phyloP scores from a whole-genome alignment of 2,797 vertebrate genomes.

The Fringilla coelebs region DNA sequence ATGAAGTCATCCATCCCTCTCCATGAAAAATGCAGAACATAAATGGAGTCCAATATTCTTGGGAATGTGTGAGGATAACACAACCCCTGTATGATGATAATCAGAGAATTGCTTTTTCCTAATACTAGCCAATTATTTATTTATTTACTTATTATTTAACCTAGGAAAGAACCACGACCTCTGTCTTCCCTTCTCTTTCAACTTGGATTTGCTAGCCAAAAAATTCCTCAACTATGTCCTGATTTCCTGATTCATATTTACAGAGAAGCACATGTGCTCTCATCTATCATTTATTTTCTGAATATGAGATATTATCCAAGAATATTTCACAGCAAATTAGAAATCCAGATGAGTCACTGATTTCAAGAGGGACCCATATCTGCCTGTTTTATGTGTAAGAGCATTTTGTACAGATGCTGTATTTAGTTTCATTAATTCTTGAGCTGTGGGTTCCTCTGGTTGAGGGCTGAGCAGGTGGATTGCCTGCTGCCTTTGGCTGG shows the following conservation, averaged over 20 bases:
- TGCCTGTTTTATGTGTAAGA: background rate
- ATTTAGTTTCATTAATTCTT: background rate
- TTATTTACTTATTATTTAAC: background rate
- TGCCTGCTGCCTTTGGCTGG: background rate
- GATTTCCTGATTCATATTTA: background rate
- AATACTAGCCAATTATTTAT: background rate
- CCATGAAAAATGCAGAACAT: background rate
- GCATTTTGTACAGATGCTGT: background rate
- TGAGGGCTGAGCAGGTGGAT: background rate
- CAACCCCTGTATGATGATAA: accelerated
- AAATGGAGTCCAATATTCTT: background rate
- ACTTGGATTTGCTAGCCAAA: background rate
- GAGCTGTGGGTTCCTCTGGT: background rate
- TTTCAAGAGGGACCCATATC: background rate
- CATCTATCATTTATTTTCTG: background rate
- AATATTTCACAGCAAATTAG: background rate
- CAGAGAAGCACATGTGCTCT: background rate
- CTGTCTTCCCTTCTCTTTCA: background rate
- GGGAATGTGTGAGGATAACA: background rate
- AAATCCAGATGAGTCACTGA: conserved; percentile 6
- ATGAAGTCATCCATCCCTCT: background rate
- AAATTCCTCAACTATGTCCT: conserved; percentile 4
- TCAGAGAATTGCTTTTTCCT: background rate
- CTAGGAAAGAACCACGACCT: background rate
- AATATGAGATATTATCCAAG: background rate